phyloP scores from a whole-genome alignment of 2,113 vertebrate species.

The Ardeotis arabs region DNA sequence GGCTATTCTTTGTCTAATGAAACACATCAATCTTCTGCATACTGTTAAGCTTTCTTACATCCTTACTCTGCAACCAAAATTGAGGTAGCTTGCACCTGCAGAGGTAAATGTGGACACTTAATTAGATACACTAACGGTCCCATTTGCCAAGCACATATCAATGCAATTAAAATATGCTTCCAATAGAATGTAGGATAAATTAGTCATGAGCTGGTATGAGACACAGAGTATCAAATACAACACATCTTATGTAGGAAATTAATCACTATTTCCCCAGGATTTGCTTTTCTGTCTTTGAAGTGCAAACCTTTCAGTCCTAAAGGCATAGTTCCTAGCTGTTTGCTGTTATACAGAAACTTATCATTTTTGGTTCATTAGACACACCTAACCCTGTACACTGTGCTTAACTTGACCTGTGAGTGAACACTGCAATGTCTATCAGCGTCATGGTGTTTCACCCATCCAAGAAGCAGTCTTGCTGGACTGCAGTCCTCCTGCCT shows the following conservation, averaged over 20 bases:
- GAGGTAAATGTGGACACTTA: not conserved
- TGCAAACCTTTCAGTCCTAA: not conserved
- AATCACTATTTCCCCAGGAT: not conserved
- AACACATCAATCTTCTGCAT: not conserved
- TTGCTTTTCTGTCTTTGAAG: not conserved
- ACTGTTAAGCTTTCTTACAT: not conserved
- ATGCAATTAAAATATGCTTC: not conserved
- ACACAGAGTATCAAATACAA: not conserved
- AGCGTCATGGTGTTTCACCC: not conserved
- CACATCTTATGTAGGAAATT: not conserved
- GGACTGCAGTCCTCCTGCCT: not conserved
- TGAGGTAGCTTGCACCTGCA: constrained; percentile 7
- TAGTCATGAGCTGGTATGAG: not conserved
- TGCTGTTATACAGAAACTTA: not conserved
- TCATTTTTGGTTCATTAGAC: not conserved
- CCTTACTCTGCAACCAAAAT: not conserved
- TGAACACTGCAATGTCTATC: not conserved
- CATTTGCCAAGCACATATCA: not conserved
- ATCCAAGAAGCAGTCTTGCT: not conserved
- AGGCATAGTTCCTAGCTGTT: not conserved
- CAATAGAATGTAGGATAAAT: not conserved
- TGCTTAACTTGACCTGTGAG: not conserved
- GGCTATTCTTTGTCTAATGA: not conserved
- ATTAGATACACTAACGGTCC: not conserved
- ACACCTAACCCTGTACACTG: not conserved